Percentiles rank a stretch among this genome's conserved stretches.
Evolutionary conservation across 37 sponge, comb jelly and placozoan species (phyloP).

Genomic region (Chondrilla cf. caribensis): DNA sequence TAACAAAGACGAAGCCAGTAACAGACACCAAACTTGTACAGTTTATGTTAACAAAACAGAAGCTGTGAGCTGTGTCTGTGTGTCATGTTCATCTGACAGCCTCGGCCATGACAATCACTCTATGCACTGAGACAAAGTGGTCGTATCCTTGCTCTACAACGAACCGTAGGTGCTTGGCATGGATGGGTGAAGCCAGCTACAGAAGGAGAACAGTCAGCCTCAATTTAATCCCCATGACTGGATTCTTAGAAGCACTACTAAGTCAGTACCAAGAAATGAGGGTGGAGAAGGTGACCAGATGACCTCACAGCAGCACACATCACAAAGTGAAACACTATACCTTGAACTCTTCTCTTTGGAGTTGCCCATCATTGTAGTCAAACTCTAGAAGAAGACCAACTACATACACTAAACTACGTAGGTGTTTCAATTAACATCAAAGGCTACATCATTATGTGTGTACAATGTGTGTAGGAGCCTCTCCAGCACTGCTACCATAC

Average conservation of each 20-base stretch:
- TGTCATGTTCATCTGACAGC: neutral
- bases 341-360: conserved; percentile 48
- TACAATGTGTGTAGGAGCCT: no score
- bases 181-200: conserved; percentile 4
- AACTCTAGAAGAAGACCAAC: conserved; percentile 16
- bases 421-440: no score
- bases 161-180: conserved; percentile 44
- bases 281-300: neutral
- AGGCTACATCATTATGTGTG: no score
- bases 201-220: neutral
- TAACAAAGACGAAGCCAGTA: neutral
- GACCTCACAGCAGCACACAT: neutral
- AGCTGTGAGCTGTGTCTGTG: no score
- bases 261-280: neutral
- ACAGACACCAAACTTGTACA: neutral
- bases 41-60: neutral
- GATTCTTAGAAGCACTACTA: neutral
- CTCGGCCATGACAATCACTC: conserved; percentile 30
- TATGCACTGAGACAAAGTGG: conserved; percentile 66
- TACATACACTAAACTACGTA: no score
- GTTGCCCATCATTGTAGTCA: conserved; percentile 38
- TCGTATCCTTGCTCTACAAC: conserved; percentile 41
- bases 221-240: neutral
- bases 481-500: no score
- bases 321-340: conserved; percentile 15